phyloP scores from a whole-genome alignment of 2,113 vertebrate genomes.

The Crocuta crocuta region DNA sequence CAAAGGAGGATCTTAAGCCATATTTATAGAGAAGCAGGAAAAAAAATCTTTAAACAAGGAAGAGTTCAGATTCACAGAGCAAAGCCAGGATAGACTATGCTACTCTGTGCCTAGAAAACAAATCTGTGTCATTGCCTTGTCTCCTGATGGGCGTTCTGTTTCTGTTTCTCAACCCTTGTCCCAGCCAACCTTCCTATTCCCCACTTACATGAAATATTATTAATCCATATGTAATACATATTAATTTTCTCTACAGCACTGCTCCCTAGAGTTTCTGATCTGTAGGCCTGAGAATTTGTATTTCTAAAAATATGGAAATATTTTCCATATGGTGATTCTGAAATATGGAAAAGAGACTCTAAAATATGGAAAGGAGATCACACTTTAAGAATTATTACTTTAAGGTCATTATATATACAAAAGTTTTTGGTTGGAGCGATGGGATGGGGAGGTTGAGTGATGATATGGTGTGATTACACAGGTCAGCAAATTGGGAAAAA shows the following conservation, averaged over 20 bases:
- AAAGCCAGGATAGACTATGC: neutral
- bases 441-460: too few relatives aligned
- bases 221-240: neutral
- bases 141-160: neutral
- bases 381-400: neutral
- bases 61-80: neutral
- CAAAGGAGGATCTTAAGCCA: neutral
- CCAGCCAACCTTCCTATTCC: neutral
- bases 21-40: neutral
- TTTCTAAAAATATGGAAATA: neutral
- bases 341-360: neutral
- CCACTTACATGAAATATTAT: neutral
- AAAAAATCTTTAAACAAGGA: neutral
- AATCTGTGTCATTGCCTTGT: neutral
- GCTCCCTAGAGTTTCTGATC: neutral
- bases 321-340: neutral
- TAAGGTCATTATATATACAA: neutral
- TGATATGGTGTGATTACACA: neutral
- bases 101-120: neutral
- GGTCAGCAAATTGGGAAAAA: neutral
- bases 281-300: neutral
- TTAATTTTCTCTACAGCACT: neutral
- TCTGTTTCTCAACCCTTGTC: neutral
- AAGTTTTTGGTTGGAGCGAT: neutral
- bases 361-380: neutral